Conservation (phyloP, 2,113 vertebrate species). For the Anser cygnoides region DNA sequence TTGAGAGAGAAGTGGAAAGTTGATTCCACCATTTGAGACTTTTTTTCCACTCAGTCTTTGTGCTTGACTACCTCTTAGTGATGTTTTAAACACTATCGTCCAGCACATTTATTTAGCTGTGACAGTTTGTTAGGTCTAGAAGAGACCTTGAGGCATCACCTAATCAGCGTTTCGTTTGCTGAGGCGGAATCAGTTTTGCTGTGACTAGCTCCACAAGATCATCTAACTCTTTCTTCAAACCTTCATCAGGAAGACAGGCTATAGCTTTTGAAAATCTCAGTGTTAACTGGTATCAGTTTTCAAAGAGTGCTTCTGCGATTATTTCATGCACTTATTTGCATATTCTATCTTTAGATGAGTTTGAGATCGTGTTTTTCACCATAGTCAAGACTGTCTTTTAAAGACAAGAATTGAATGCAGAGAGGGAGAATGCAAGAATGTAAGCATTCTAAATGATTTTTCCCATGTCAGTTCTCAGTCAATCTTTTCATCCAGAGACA, state of each 20-base stretch:
- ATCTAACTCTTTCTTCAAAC: background rate
- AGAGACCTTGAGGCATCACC: background rate
- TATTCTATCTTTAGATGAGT: constrained; percentile 45
- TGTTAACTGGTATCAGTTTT: background rate
- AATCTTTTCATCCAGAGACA: background rate
- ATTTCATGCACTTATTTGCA: constrained; percentile 35
- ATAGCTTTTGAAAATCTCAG: background rate
- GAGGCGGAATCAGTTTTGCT: background rate
- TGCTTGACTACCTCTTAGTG: background rate
- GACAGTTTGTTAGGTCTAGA: background rate
- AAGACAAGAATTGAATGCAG: background rate
- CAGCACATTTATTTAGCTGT: background rate
- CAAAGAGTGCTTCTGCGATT: background rate
- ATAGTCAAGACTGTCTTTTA: background rate
- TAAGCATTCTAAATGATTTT: background rate
- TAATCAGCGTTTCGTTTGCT: background rate
- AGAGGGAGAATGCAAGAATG: background rate
- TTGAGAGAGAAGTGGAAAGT: background rate
- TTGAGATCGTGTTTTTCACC: constrained; percentile 16
- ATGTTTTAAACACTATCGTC: background rate
- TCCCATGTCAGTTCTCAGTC: background rate
- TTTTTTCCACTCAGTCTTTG: background rate
- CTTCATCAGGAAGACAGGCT: background rate
- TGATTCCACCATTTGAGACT: background rate
- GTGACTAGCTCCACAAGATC: background rate